A percentile compares a stretch with the other conserved stretches of the same genome.
Conservation (phyloP, 2,797 vertebrate species). For the Champsocephalus gunnari region DNA sequence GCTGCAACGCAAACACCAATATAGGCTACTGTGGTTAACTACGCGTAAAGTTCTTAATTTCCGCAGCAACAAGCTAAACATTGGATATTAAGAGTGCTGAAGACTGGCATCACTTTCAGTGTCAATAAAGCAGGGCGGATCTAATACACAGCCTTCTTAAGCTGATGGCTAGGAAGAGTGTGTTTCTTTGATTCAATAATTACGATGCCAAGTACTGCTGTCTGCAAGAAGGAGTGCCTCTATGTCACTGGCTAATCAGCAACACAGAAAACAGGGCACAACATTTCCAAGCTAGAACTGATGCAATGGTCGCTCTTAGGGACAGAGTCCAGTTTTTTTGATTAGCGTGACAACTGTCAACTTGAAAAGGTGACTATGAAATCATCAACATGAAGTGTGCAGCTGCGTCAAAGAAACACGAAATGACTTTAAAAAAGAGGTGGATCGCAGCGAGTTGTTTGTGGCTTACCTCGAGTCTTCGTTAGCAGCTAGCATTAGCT, state of each 20-base stretch:
- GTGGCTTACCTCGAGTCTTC: neutral
- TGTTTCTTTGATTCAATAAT: neutral
- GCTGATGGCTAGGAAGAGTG: neutral
- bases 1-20: neutral
- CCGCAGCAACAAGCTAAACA: neutral
- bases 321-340: too few species aligned
- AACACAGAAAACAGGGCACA: neutral
- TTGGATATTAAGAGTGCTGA: neutral
- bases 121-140: neutral
- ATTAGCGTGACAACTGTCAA: too few species aligned
- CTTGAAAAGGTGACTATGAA: too few species aligned
- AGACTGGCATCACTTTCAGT: neutral
- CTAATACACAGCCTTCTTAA: neutral
- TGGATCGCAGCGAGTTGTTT: neutral
- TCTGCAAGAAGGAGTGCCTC: neutral
- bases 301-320: neutral
- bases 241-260: neutral
- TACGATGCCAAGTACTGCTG: neutral
- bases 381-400: neutral
- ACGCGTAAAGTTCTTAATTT: neutral
- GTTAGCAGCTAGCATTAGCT: neutral
- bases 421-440: neutral
- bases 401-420: neutral
- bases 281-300: neutral
- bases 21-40: neutral